Conservation (phyloP, 2,888 invertebrate species). For the Adelognathus sp. region DNA sequence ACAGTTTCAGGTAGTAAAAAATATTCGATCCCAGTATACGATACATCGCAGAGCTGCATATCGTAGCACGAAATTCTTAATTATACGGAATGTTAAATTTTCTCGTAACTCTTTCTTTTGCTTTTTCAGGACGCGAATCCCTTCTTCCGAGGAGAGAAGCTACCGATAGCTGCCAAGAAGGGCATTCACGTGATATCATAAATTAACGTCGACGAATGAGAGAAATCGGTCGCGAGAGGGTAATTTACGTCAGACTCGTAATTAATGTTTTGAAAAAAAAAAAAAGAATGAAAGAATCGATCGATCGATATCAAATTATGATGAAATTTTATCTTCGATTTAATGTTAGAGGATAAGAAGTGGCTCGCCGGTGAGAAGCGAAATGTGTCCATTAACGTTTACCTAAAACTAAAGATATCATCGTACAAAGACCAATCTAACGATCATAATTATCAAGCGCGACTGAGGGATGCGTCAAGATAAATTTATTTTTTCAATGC, state of each 20-base stretch:
- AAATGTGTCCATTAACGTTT: neutral
- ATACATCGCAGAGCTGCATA: no score
- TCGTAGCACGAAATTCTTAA: no score
- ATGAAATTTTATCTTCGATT: conserved; percentile 39
- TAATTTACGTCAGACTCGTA: neutral
- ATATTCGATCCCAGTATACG: no score
- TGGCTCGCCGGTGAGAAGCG: neutral
- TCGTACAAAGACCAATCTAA: conserved; percentile 22
- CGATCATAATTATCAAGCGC: neutral
- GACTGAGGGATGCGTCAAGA: neutral
- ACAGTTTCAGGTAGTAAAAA: conserved; percentile 82
- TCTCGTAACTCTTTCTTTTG: conserved; percentile 57
- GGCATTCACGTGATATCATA: conserved; percentile 87
- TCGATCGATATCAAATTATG: conserved; percentile 18
- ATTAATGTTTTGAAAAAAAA: neutral
- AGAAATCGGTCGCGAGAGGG: neutral
- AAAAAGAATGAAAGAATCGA: neutral
- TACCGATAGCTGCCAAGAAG: conserved; percentile 97
- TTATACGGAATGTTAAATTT: conserved; percentile 23
- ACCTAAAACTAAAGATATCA: neutral
- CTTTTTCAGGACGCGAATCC: conserved; percentile 89
- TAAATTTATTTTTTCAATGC: conserved; percentile 17
- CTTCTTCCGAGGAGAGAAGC: conserved; percentile 91
- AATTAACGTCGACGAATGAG: conserved; percentile 48
- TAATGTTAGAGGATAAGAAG: conserved; percentile 30